Evolutionary conservation across 37 sponge, comb jelly and placozoan genomes (phyloP), one percentile per base, ranked within the genome.

Genomic region (Ianthella basta): DNA sequence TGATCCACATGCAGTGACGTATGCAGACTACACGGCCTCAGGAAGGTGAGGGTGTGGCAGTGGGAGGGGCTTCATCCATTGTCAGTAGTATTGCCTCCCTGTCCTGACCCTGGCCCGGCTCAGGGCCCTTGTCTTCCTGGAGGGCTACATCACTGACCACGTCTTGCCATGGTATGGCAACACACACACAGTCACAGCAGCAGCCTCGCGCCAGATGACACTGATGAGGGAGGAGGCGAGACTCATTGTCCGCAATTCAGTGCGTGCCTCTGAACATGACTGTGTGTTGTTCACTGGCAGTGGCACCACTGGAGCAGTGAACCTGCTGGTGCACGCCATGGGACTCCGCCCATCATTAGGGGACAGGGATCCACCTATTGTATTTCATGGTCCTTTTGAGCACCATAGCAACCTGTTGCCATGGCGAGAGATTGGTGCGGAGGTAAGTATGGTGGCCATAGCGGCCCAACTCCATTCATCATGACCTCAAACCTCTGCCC

Each of bases 11-110:
- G 23, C 75, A 94, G 94, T 94, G 29, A 85, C 94, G 56, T 97
- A 97, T 55, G 70, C 92, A 25, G 97, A 97, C 86, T 97, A 92
- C 80, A 94, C 94, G 21, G 97, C 97, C 0, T 97, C 97, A 54
- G 97, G 94, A 35, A 87, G 85, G 95, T 95, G 63, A 86, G 87
- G 4, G 50, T 63, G 41, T 30, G 15, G 29, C 18, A 23, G 18
- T 16, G 15, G 10, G 6, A 6, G 18, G 20, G 23, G 23, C 20
- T 33, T 4, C 3, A 3, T 40, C 20, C 40, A 63, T 55, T 4
- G 4, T 29, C 10, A 55, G 16, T 33, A 25, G 3, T 19, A 0
- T 12, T 23, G 15, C 16, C 34, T 23, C 20, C 29, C 54, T 66
- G 10, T 27, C 16, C 54, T 29, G 33, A 21, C 6, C 59, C 40